phyloP scores from a whole-genome alignment of 1,140 invertebrate species.

The Caenorhabditis inopinata region DNA sequence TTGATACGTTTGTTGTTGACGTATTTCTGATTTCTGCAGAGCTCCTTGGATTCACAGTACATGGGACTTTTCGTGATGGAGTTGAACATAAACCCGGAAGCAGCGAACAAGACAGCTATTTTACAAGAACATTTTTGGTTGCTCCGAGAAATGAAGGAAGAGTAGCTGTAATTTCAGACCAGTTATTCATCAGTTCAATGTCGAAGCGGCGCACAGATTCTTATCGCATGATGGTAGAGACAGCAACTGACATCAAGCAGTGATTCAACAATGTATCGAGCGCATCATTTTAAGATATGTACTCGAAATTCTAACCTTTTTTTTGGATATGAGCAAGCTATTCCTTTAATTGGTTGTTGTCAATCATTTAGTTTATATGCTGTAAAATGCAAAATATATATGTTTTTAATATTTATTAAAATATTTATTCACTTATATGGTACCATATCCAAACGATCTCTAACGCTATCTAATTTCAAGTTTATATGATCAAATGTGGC shows the following conservation, averaged over 20 bases:
- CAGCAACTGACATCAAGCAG: neutral
- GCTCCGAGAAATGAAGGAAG: constrained; percentile 12
- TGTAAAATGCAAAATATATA: too few species aligned
- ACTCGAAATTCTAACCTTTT: neutral
- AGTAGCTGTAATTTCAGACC: neutral
- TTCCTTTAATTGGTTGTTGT: neutral
- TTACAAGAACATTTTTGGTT: neutral
- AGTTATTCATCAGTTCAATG: constrained; percentile 21
- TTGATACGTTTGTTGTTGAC: constrained; percentile 8
- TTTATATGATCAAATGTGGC: constrained; percentile 1
- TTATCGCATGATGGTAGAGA: neutral
- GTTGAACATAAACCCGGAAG: neutral
- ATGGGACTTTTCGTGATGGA: constrained; percentile 12
- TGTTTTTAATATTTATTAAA: neutral
- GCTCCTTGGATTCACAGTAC: neutral
- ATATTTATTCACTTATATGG: neutral
- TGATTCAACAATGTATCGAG: too few species aligned
- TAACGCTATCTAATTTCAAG: constrained; percentile 1
- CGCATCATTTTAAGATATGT: too few species aligned
- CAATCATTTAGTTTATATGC: too few species aligned
- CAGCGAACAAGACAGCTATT: neutral
- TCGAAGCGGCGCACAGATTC: neutral
- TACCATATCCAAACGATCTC: neutral
- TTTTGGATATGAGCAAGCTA: neutral
- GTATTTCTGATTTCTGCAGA: neutral